A percentile compares a stretch with the other conserved stretches of the same genome.
These are phyloP conservation scores for Drosophila tropicalis DNA, from an alignment of 1,140 invertebrate species.

Conservation along the genomic window DNA sequence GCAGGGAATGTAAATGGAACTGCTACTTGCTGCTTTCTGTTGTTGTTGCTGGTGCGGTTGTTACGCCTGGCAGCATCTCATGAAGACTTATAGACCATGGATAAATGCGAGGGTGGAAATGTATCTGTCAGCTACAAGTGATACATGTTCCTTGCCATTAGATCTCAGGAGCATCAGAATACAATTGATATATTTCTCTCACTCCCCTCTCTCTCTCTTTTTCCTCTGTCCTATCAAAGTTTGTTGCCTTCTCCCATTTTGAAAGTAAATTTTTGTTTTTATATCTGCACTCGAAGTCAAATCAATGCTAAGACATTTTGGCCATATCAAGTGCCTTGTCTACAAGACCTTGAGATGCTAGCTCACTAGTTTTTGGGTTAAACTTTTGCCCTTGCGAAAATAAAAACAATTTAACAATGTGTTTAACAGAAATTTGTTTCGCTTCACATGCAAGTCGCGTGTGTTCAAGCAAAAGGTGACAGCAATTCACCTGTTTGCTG, in stretches of 20 bases:
- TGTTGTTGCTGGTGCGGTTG: conserved; percentile 37
- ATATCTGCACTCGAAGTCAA: conserved; percentile 20
- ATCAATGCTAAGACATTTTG: conserved; percentile 64
- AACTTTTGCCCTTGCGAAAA: conserved; percentile 53
- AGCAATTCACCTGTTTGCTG: conserved; percentile 11
- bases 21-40: conserved; percentile 27
- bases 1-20: background rate
- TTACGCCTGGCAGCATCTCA: conserved; percentile 58
- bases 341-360: conserved; percentile 47
- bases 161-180: background rate
- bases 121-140: conserved; percentile 67
- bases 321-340: conserved; percentile 30
- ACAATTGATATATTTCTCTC: background rate
- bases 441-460: conserved; percentile 55
- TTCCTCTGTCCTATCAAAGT: background rate
- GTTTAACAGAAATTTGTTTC: conserved; percentile 5
- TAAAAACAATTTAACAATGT: conserved; percentile 29
- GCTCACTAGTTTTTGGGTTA: conserved; percentile 8
- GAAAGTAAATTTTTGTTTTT: background rate
- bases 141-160: conserved; percentile 1
- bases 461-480: conserved; percentile 1
- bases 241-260: background rate
- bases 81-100: too few relatives aligned
- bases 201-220: too few relatives aligned
- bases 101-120: conserved; percentile 17